Percentiles rank a stretch among this genome's conserved stretches.
These are phyloP conservation scores for Popillia japonica DNA, from an alignment of 1,140 invertebrate genomes.

Conservation along the genomic window DNA sequence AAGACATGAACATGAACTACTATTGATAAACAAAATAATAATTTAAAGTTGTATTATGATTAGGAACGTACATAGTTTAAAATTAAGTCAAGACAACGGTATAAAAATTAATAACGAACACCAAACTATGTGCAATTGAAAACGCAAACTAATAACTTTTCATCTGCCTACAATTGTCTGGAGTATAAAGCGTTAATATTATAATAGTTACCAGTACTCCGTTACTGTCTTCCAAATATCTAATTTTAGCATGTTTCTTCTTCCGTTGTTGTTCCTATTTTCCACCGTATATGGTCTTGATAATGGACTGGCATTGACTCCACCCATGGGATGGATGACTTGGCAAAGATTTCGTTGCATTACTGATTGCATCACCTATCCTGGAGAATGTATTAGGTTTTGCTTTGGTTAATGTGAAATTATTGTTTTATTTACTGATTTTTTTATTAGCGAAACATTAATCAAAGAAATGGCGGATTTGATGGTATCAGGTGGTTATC, in stretches of 20 bases:
- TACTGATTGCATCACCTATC: conserved; percentile 72
- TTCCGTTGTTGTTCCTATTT: background rate
- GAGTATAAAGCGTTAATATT: too few relatives aligned
- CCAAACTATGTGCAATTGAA: too few relatives aligned
- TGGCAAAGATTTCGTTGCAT: conserved; percentile 79
- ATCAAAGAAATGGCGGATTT: conserved; percentile 81
- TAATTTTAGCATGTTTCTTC: conserved; percentile 17
- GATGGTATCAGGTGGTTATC: conserved; percentile 80
- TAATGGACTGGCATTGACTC: conserved; percentile 68
- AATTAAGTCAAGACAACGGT: too few relatives aligned
- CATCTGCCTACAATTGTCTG: too few relatives aligned
- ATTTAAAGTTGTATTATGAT: too few relatives aligned
- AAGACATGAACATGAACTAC: too few relatives aligned
- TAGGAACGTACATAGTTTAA: too few relatives aligned
- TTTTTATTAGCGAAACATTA: conserved; percentile 73
- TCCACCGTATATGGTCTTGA: conserved; percentile 55
- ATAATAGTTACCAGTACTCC: too few relatives aligned
- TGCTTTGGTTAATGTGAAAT: background rate
- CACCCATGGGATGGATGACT: conserved; percentile 82
- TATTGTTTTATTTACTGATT: conserved; percentile 32
- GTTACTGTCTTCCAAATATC: too few relatives aligned
- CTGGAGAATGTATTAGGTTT: conserved; percentile 66
- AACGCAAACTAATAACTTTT: too few relatives aligned
- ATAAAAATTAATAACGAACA: too few relatives aligned
- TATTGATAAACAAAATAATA: too few relatives aligned